phyloP scores from a whole-genome alignment of 2,113 vertebrate genomes.

The Tachuris rubrigastra region DNA sequence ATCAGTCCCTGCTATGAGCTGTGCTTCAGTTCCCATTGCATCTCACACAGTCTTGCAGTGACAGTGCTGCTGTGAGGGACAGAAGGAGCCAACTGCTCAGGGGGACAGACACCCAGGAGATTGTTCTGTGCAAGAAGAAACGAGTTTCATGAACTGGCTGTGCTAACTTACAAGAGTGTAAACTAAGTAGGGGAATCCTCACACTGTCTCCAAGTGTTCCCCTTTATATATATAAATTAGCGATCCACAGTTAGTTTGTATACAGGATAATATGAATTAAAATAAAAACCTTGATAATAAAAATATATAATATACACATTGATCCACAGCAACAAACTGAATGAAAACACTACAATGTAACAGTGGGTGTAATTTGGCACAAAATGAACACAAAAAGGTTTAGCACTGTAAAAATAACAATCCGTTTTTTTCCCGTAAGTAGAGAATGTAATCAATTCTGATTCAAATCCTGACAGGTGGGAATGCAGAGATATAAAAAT shows the following conservation, averaged over 20 bases:
- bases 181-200: conserved; percentile 39
- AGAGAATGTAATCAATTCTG: conserved; percentile 5
- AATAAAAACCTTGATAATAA: conserved; percentile 62
- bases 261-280: conserved; percentile 47
- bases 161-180: not conserved
- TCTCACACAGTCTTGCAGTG: not conserved
- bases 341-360: conserved; percentile 37
- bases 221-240: conserved; percentile 35
- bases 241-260: conserved; percentile 40
- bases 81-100: not conserved
- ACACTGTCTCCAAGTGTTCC: conserved; percentile 34
- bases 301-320: conserved; percentile 50
- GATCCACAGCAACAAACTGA: conserved; percentile 43
- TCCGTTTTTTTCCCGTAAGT: not conserved
- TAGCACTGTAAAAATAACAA: conserved; percentile 49
- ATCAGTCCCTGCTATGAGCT: not conserved
- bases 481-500: conserved; percentile 62
- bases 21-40: not conserved
- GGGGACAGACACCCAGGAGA: not conserved
- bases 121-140: not conserved
- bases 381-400: conserved; percentile 32
- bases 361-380: conserved; percentile 61
- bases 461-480: conserved; percentile 27
- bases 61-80: not conserved
- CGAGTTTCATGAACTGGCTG: not conserved